phyloP scores from a whole-genome alignment of 2,113 vertebrate species.

The Micronycteris hirsuta region DNA sequence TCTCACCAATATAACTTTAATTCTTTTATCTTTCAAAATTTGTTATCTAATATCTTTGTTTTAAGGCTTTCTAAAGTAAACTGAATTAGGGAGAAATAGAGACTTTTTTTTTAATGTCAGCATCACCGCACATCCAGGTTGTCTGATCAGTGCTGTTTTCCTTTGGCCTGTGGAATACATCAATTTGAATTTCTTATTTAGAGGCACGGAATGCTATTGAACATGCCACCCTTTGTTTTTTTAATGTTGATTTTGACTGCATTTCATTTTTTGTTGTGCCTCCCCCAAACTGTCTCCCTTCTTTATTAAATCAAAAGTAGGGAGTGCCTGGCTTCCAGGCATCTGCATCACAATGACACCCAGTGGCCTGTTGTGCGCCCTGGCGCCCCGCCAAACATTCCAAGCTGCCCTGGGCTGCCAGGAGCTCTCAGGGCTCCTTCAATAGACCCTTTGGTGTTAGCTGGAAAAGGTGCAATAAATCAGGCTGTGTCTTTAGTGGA shows the following conservation, averaged over 20 bases:
- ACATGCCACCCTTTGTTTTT: conserved; percentile 44
- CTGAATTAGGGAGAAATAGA: not conserved
- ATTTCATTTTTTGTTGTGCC: not conserved
- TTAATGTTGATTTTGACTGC: conserved; percentile 14
- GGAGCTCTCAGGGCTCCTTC: conserved; percentile 57
- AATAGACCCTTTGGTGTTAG: conserved; percentile 62
- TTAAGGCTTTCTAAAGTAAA: not conserved
- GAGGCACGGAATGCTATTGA: not conserved
- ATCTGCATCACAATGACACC: conserved; percentile 66
- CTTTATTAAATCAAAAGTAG: conserved; percentile 52
- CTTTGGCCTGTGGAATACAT: conserved; percentile 35
- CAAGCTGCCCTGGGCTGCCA: conserved; percentile 27
- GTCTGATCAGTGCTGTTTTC: not conserved
- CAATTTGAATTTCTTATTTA: not conserved
- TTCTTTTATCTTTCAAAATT: not conserved
- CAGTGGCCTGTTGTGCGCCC: not conserved
- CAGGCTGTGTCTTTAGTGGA: conserved; percentile 49
- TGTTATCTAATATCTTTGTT: too few relatives aligned
- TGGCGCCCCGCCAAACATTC: conserved; percentile 57
- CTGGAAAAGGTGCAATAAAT: conserved; percentile 62
- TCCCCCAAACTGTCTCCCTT: not conserved
- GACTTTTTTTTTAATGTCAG: not conserved
- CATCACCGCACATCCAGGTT: not conserved
- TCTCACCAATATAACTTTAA: not conserved
- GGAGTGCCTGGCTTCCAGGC: conserved; percentile 5